Evolutionary conservation across 2,888 invertebrate species (phyloP).

Genomic region (Clepsis dumicolana): DNA sequence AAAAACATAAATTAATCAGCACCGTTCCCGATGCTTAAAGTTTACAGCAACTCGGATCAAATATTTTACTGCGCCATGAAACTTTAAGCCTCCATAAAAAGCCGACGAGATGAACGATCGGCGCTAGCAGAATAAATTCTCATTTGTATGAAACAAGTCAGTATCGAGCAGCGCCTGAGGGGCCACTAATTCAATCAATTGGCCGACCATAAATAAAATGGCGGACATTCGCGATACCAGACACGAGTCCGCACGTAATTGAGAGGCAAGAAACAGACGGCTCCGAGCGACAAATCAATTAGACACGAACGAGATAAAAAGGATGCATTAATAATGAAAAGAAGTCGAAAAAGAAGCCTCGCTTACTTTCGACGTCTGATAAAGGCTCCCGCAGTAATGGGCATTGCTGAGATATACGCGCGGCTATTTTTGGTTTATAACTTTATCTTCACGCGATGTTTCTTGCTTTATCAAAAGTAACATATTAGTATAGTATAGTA

Average conservation of each 20-base stretch:
- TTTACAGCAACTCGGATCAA: conserved; percentile 33
- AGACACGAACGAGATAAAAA: conserved; percentile 76
- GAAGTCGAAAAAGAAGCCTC: conserved; percentile 62
- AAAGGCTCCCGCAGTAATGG: conserved; percentile 40
- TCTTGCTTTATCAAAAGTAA: conserved; percentile 32
- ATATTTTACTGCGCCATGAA: conserved; percentile 34
- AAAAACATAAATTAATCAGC: conserved; percentile 17
- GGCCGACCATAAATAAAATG: conserved; percentile 80
- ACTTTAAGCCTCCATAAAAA: conserved; percentile 54
- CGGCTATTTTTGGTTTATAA: conserved; percentile 37
- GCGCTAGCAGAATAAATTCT: conserved; percentile 72
- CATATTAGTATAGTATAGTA: conserved; percentile 28
- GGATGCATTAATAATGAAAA: conserved; percentile 75
- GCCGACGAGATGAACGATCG: conserved; percentile 59
- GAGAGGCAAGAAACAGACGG: conserved; percentile 76
- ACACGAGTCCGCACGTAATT: conserved; percentile 75
- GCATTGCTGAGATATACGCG: conserved; percentile 36
- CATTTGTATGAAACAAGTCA: conserved; percentile 67
- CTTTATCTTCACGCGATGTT: conserved; percentile 39
- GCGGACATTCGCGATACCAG: conserved; percentile 76
- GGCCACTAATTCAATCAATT: conserved; percentile 85
- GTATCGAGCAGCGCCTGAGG: conserved; percentile 75
- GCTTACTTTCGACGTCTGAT: conserved; percentile 47
- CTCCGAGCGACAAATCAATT: conserved; percentile 83
- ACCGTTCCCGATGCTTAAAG: conserved; percentile 15